Conservation (phyloP, 2,113 vertebrate genomes). For the Gasterosteus aculeatus region DNA sequence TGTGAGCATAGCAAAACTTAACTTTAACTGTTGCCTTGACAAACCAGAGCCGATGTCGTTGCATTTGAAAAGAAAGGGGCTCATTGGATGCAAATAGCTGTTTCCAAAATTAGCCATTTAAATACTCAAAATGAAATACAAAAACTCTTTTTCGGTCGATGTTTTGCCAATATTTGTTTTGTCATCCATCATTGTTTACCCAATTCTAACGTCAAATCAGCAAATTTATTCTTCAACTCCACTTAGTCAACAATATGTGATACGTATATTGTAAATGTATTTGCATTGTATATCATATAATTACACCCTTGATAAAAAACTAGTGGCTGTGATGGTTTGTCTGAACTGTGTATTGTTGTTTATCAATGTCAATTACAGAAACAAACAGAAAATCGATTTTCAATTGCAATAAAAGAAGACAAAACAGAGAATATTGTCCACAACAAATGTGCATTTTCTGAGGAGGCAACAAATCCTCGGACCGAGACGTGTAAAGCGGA, state of each 20-base stretch:
- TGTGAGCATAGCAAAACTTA: not conserved
- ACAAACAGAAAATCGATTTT: not conserved
- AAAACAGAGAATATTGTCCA: not conserved
- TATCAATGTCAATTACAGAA: not conserved
- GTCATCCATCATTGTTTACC: not conserved
- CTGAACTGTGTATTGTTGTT: not conserved
- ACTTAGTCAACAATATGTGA: not conserved
- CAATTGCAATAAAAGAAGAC: not conserved
- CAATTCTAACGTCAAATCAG: not conserved
- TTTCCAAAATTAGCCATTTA: not conserved
- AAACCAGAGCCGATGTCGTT: not conserved
- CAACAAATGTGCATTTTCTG: conserved; percentile 5
- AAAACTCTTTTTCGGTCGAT: not conserved
- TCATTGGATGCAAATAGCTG: not conserved
- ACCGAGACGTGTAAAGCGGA: not conserved
- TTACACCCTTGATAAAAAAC: not conserved
- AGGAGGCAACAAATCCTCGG: not conserved
- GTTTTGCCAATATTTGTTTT: not conserved
- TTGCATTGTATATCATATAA: not conserved
- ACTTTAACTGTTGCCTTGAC: not conserved
- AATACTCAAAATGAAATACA: not conserved
- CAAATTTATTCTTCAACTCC: not conserved
- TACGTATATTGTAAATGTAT: not conserved
- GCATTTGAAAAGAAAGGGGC: not conserved
- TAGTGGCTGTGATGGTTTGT: not conserved